Base-by-base conservation (phyloP, 2,888 invertebrate species). In the Leptinotarsa rubiginosa region DNA sequence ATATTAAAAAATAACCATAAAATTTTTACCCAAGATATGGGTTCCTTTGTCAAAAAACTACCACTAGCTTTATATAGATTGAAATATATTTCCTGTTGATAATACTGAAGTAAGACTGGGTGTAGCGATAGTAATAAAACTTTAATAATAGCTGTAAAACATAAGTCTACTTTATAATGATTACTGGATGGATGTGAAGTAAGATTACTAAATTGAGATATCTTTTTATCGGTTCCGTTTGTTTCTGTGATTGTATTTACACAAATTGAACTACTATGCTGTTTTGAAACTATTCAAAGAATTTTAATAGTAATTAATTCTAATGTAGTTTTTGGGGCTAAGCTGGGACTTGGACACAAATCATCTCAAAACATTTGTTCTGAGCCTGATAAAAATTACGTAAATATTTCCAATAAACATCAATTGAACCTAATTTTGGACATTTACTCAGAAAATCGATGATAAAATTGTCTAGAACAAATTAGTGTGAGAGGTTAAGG, bases 161-260 rank as follows among this genome's bases (percentile, higher is more conserved):
- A 70, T 81, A 82, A 82, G 79, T 79, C 78, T 82, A 81, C 75
- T 77, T 80, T 76, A 77, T 80, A 80, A 79, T 74, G 77, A 77
- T 47, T 68, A 72, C 81, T 82, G 82, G 77, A 83, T 81, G 78
- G 79, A 83, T 81, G 80, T 80, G 79, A 79, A 79, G 75, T 75
- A 69, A 72, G 50, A 52, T 59, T 10, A 41, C 12, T 41, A 74
- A 69, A 74, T 59, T 68, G 54, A 72, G 47, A 79, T 76, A 77
- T 47, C 76, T 77, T 77, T 81, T 80, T 54, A 85, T 85, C 83
- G 84, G 86, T 87, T 85, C 86, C 85, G 83, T 86, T 86, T 83
- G 81, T 86, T 86, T 85, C 86, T 86, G 87, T 86, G 86, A 87
- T 87, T 86, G 85, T 87, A 86, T 86, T 86, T 86, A 84, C 85